Evolutionary conservation across 2,113 vertebrate species (phyloP).

Genomic region (Aptenodytes forsteri): DNA sequence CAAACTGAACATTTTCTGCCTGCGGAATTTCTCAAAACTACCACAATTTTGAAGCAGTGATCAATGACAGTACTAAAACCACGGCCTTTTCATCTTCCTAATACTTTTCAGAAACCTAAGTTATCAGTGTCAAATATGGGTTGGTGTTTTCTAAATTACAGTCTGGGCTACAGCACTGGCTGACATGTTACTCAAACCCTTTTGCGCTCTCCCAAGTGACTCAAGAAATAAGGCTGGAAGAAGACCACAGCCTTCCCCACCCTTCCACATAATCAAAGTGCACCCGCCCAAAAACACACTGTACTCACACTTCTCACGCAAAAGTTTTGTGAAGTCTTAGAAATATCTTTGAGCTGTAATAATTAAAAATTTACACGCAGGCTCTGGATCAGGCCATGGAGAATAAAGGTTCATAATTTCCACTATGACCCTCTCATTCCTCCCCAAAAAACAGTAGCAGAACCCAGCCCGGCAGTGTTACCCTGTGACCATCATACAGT

Average conservation of each 20-base stretch:
- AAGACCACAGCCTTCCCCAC: neutral
- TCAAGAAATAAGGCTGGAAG: neutral
- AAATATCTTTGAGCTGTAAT: neutral
- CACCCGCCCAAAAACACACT: accelerated
- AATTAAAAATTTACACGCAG: neutral
- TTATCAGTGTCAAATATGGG: neutral
- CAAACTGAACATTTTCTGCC: neutral
- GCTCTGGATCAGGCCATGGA: neutral
- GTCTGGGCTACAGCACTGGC: neutral
- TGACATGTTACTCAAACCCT: neutral
- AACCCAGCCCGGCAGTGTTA: accelerated
- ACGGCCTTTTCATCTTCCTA: neutral
- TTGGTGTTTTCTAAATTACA: neutral
- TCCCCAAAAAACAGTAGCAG: neutral
- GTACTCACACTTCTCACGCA: neutral
- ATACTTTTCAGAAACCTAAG: neutral
- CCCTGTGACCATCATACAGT: neutral
- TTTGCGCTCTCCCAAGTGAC: neutral
- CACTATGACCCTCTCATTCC: neutral
- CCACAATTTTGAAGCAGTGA: neutral
- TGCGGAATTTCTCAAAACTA: neutral
- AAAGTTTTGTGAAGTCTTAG: neutral
- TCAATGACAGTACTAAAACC: neutral
- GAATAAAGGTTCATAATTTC: neutral
- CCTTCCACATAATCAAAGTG: neutral